Percentiles rank a stretch among this genome's conserved stretches.
Conservation (phyloP, 2,113 vertebrate genomes). For the Rhinolophus sinicus region DNA sequence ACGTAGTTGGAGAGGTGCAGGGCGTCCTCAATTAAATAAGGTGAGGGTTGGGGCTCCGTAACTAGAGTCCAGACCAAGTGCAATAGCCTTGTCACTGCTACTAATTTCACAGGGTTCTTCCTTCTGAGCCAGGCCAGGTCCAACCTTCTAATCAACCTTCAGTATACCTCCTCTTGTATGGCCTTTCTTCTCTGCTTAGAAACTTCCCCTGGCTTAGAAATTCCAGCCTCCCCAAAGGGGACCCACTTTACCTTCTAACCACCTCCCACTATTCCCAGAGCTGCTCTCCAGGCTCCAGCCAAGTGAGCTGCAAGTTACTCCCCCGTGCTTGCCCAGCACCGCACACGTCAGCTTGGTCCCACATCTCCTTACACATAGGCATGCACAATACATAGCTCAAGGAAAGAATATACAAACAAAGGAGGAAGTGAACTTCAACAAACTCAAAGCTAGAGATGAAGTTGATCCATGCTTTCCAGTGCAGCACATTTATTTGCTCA, state of each 20-base stretch:
- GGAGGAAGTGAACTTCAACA: neutral
- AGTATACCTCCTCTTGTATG: neutral
- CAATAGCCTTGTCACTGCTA: neutral
- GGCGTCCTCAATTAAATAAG: neutral
- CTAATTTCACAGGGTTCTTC: neutral
- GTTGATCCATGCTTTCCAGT: rapidly evolving
- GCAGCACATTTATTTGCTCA: neutral
- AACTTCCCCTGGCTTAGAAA: neutral
- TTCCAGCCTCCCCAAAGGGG: neutral
- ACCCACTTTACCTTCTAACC: neutral
- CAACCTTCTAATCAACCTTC: neutral
- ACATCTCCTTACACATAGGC: neutral
- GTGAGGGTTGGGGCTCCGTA: neutral
- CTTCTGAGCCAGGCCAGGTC: neutral
- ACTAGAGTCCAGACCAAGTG: neutral
- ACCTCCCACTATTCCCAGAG: no score
- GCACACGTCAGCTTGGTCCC: no score
- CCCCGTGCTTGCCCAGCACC: no score
- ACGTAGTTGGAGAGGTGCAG: neutral
- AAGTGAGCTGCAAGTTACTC: neutral
- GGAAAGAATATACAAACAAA: neutral
- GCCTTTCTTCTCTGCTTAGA: neutral
- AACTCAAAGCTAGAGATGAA: neutral
- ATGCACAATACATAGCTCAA: neutral
- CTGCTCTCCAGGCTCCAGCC: neutral